A percentile compares a stretch with the other conserved stretches of the same genome.
These are phyloP conservation scores for Drosophila peninsularis DNA, from an alignment of 2,888 invertebrate species.

Conservation along the genomic window DNA sequence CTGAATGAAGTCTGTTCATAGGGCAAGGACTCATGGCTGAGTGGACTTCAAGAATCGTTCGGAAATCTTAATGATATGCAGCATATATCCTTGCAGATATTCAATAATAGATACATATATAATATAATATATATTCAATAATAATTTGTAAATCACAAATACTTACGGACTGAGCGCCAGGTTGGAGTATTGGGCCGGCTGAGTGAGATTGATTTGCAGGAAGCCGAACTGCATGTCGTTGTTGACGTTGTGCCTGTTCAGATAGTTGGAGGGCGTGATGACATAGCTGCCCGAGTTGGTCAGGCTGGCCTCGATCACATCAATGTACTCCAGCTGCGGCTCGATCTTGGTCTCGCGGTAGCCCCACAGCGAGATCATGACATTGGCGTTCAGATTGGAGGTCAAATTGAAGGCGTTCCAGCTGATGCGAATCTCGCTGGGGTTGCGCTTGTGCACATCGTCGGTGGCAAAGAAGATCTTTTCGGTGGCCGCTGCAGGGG, in stretches of 20 bases:
- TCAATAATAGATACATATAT: no score
- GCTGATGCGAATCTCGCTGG: conserved; percentile 90
- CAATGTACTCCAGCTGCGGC: conserved; percentile 93
- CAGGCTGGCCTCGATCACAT: conserved; percentile 88
- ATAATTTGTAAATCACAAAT: conserved; percentile 19
- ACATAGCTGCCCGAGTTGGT: conserved; percentile 90
- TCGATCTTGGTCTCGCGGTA: conserved; percentile 92
- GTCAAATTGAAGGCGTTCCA: conserved; percentile 96
- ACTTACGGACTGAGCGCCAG: conserved; percentile 91
- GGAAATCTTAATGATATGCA: neutral
- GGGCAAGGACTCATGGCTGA: no score
- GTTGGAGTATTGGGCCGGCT: conserved; percentile 88
- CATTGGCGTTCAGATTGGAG: conserved; percentile 89
- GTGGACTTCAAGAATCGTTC: no score
- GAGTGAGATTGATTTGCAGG: conserved; percentile 93
- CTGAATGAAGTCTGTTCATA: neutral
- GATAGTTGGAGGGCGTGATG: conserved; percentile 90
- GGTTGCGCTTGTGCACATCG: conserved; percentile 89
- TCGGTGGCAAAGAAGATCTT: conserved; percentile 92
- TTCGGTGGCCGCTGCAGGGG: conserved; percentile 94
- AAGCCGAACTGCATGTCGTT: conserved; percentile 94
- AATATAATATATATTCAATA: neutral
- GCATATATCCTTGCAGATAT: no score
- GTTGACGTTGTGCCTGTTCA: conserved; percentile 88
- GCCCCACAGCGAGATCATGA: conserved; percentile 94